Base-by-base conservation (phyloP, 2,113 vertebrate species). In the Andinoacara biseriatus region DNA sequence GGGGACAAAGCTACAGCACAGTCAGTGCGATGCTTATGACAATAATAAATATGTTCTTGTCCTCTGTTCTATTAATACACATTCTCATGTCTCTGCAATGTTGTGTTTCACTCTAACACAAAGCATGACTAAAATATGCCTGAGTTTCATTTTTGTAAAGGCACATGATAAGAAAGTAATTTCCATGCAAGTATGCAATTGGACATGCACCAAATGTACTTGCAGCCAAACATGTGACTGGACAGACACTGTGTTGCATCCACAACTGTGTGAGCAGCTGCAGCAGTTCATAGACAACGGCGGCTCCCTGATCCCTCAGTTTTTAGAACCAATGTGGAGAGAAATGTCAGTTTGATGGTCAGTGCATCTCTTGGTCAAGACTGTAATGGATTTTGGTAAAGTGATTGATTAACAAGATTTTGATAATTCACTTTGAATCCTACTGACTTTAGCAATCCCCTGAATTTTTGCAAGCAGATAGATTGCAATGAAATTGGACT, bases 141-240 rank as follows among this genome's bases (percentile, higher is more conserved):
- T 24, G 35, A 57, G 31, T 24, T 56, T 33, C 18, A 76, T 85
- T 82, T 85, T 24, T 65, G 76, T 82, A n/a, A 52, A 75, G 76
- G 57, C 24, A 54, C 40, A 76, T 49, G 57, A 63, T 76, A 35
- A 43, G 22, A 43, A 43, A 76, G 15, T 82, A 1, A 78, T 82
- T 78, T 52, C 26, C 80, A 78, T 74, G 29, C 9, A 63, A 35
- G 35, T 38, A 49, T 38, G 17, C 2, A 14, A 62, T 14, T 81
- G 14, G 54, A 69, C 33, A 60, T 38, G 77, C 31, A 76, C 26
- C 10, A 79, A 26, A 40, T 80, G 65, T 10, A 7, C 46, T 65
- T 67, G 31, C 49, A 61, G 63, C 74, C 60, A 79, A 43, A 29
- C 22, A 56, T 61, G 49, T 63, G 40, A 65, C 18, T 58, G 40